Base-by-base conservation (phyloP, 2,888 invertebrate species). In the Acleris cristana region DNA sequence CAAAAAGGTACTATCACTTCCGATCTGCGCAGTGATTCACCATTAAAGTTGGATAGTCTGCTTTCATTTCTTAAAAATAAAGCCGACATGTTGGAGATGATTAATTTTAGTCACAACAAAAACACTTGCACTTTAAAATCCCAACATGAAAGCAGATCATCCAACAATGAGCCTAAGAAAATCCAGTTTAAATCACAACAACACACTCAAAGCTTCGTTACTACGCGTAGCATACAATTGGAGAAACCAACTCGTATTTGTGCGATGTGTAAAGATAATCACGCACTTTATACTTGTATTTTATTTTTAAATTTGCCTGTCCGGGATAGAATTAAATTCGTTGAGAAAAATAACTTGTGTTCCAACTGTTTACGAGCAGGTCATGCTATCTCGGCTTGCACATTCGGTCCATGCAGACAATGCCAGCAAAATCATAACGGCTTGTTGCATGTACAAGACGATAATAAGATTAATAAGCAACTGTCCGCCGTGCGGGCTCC, bases 1-100 rank as follows among this genome's bases (percentile, higher is more conserved):
- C 18, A 54, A 14, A 58, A 63, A 40, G 40, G 40, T 40, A 10
- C 40, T 40, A 40, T 40, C 40, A 40, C 40, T 45, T 45, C 45
- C 16, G 16, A 45, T 45, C 16, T 45, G 45, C 45, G 16, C 45
- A n/a, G 4, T 16, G 45, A 45, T 45, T 12, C 45, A 3, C 16
- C 45, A 16, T 16, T 45, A 14, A 45, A 45, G 16, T 45, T 45
- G 45, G 45, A 45, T 45, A 12, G 16, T 45, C 16, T 45, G 45
- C 45, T 45, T 45, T 45, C 45, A 2, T 45, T 45, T 16, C 16
- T 45, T 5, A 45, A 45, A 45, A 45, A 45, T 16, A 10, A 16
- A 45, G 45, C 45, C 10, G 45, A 45, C 16, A 45, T 45, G 45
- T 45, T 45, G 16, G 45, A 45, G n/a, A 45, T 45, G 45, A 45